Evolutionary conservation across 2,888 invertebrate genomes (phyloP), one percentile per base, ranked within the genome.

Genomic region (Caenorhabditis angaria): DNA sequence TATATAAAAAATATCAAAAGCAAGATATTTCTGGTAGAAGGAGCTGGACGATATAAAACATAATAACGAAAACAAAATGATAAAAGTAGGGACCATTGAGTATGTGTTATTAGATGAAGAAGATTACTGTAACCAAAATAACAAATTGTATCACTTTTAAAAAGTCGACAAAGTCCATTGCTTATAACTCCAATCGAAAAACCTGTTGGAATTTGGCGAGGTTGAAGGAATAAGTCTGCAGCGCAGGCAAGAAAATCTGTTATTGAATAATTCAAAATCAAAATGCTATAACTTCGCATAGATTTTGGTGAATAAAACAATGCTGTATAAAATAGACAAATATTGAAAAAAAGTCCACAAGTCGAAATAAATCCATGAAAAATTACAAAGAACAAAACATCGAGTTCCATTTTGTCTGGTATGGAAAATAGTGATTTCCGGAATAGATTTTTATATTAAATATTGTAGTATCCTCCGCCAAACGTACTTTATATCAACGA

Each of bases 31-130:
- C 18, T 48, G 3, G n/a, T 18, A 48, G 48, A 10, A 12, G 48
- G 48, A 12, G 48, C 10, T 6, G 48, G 8, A 12, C 18, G 20
- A 18, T n/a, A 48, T 4, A 48, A 18, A 48, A 48, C 20, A 20
- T 48, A 48, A 18, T 12, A 48, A 4, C 48, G 48, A 48, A 10
- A 48, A n/a, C 48, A 6, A 18, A 48, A 48, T 48, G 48, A 48
- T 48, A 48, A 20, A 48, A 48, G 48, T 10, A 48, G 48, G 14
- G 48, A 48, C 48, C 48, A 48, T 48, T n/a, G 20, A 4, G 48
- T n/a, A 48, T 48, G 48, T 6, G 48, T 18, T 10, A 48, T 10
- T 48, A 48, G n/a, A 48, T 48, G 48, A 14, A 48, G 48, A n/a
- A 20, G 18, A 6, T 4, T 18, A 20, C n/a, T n/a, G 18, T 48